Evolutionary conservation across 2,113 vertebrate species (phyloP), one percentile per base, ranked within the genome.

Genomic region (Gulo gulo): DNA sequence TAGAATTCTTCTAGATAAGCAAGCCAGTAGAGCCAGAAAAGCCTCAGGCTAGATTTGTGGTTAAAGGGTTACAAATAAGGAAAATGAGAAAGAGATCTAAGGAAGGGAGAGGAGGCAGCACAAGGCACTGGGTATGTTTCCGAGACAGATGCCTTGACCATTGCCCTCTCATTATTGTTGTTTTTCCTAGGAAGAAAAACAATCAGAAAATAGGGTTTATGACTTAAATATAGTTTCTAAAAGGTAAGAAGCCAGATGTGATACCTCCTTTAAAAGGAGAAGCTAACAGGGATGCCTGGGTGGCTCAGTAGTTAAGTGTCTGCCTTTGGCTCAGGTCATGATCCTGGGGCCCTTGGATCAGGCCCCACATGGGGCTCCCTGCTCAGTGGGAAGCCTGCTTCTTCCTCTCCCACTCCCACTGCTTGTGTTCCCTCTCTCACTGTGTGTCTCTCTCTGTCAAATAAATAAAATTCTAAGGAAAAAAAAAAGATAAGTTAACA

Each of bases 151-250:
- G 10, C n/a, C 74, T 67, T 88, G 45, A 67, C 5, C 8, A 90
- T 21, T 95, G 39, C 26, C 23, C 47, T 97, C 91, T 79, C 78
- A 29, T 92, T 47, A 67, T 10, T 18, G 47, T 91, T 95, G 91
- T 96, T 73, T 24, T 80, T 55, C 91, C 52, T 55, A 36, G 55
- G 50, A 96, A 95, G 61, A 80, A 83, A 88, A 86, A n/a, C 13
- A 89, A 94, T 45, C 29, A 92, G 47, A 94, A 95, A 94, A 57
- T 42, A 95, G 7, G 7, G 7, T 34, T 91, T 85, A 79, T 79
- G 67, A 88, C 14, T 73, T 86, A 87, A 86, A 83, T 42, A 57
- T n/a, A 83, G 73, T 67, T 94, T 84, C 61, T 78, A 78, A 91
- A 83, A 91, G 50, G 59, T 52, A 83, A 74, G 89, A 85, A 96